Evolutionary conservation across 2,888 invertebrate species (phyloP), one percentile per base, ranked within the genome.

Genomic region (Encarsia formosa): DNA sequence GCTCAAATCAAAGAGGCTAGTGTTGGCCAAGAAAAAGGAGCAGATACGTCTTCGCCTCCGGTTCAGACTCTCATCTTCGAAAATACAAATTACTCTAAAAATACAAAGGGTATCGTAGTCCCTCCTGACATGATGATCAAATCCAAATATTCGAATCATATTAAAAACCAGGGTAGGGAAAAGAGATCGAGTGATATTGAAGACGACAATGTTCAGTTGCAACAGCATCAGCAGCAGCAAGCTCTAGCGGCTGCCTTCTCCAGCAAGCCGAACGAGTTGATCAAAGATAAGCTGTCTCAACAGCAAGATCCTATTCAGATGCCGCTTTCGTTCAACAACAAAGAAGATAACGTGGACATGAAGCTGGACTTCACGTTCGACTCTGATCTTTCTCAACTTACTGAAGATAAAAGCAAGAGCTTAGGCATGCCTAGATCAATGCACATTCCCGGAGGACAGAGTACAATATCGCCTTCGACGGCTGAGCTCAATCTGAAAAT

Each of bases 401-500:
- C 87, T 3, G 88, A 87, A 47, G 87, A 87, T 59, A 87, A 87
- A 68, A 75, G 77, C 31, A 80, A 81, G 61, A 77, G 75, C 60
- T 65, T 79, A 43, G 73, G 71, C 78, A 83, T 84, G 64, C 79
- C 83, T n/a, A 74, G 78, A 50, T 77, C 80, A 1, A 84, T 85
- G 61, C 81, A 83, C 57, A 78, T 81, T 60, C 75, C 77, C 66
- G 82, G 83, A 40, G 81, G 81, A 20, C 84, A 86, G 48, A 88
- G 81, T 63, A 84, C 86, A 9, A 88, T 88, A 62, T 87, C 87
- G 11, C 86, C 86, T 16, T 84, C 88, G 59, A 88, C 91, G 32
- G 92, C 92, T 32, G 95, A 95, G 75, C 82, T 95, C 61, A 92
- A 92, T 77, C 83, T 91, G 77, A 95, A 95, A 78, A 94, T 95